phyloP scores from a whole-genome alignment of 2,797 vertebrate species.

The Alectoris magna region DNA sequence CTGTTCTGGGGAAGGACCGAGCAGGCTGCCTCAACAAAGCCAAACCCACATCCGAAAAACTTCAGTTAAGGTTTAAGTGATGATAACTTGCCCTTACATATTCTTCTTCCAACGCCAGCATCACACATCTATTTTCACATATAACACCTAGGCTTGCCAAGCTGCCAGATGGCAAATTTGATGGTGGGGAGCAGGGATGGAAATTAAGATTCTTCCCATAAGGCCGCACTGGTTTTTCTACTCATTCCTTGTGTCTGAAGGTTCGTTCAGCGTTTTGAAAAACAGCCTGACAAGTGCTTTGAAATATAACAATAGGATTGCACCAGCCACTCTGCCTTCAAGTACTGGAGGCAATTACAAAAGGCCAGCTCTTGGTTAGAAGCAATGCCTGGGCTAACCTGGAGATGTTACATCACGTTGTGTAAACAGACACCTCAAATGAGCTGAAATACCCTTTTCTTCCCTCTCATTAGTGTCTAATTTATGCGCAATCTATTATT shows the following conservation, averaged over 20 bases:
- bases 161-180: background rate
- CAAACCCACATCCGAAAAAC: background rate
- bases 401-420: background rate
- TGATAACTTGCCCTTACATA: background rate
- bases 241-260: background rate
- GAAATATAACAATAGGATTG: background rate
- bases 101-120: background rate
- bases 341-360: background rate
- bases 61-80: background rate
- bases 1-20: background rate
- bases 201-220: background rate
- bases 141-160: background rate
- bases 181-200: background rate
- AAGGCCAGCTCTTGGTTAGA: background rate
- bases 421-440: background rate
- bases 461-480: constrained; percentile 9
- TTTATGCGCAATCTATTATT: background rate
- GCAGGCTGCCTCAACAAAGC: background rate
- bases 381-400: background rate
- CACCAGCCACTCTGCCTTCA: constrained; percentile 17
- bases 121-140: background rate
- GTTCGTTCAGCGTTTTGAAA: background rate
- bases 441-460: background rate
- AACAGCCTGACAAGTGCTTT: background rate
- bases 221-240: background rate